A percentile compares a stretch with the other conserved stretches of the same genome.
These are phyloP conservation scores for Aphelocoma californica DNA, from an alignment of 2,797 vertebrate genomes.

Conservation along the genomic window DNA sequence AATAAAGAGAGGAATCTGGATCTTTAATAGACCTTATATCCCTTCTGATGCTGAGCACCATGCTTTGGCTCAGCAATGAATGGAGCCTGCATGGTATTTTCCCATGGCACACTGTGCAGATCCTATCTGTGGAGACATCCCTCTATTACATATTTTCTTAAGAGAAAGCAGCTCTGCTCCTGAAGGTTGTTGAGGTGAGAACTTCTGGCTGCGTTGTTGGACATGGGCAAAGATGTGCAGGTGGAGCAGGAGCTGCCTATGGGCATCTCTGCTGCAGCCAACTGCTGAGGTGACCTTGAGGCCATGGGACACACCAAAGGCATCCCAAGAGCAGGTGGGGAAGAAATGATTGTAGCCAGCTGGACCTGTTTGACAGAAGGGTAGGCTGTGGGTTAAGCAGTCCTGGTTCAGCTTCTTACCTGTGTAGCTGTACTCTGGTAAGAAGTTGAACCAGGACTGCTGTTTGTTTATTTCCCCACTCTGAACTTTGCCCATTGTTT, in stretches of 20 bases:
- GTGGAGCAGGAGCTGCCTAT: not conserved
- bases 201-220: not conserved
- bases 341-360: not conserved
- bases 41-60: not conserved
- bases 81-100: not conserved
- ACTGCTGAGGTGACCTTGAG: not conserved
- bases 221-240: not conserved
- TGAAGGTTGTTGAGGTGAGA: not conserved
- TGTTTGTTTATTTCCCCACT: not conserved
- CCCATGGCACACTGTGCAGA: not conserved
- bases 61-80: not conserved
- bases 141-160: not conserved
- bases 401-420: not conserved
- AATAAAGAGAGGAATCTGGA: not conserved
- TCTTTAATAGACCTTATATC: not conserved
- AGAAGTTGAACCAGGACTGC: not conserved
- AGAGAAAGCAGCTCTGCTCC: not conserved
- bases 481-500: not conserved
- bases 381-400: not conserved
- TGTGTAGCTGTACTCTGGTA: not conserved
- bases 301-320: fast-evolving
- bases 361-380: not conserved
- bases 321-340: not conserved
- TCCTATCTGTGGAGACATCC: not conserved
- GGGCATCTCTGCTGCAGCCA: not conserved